Conservation (phyloP, 1,140 invertebrate species). For the Holotrichia oblita region DNA sequence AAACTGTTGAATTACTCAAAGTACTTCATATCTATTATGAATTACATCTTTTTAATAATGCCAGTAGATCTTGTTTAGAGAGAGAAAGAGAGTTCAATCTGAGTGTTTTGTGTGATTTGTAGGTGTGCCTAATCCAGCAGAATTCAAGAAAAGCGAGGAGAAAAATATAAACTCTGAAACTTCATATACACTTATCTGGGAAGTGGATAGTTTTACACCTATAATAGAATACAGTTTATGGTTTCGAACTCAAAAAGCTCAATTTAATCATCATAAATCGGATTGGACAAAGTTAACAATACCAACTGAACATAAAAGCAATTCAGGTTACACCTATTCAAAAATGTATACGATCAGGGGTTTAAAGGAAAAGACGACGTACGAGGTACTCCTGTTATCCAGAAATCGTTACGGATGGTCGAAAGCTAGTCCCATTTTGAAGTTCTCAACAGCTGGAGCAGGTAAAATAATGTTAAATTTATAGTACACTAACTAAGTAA, state of each 20-base stretch:
- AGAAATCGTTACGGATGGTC: conserved; percentile 79
- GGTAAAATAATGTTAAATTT: conserved; percentile 58
- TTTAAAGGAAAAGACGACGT: conserved; percentile 71
- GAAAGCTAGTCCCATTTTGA: conserved; percentile 69
- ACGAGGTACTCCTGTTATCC: conserved; percentile 75
- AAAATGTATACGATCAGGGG: conserved; percentile 74
- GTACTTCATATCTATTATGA: no score
- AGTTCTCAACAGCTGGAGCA: conserved; percentile 72
- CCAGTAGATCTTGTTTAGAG: no score
- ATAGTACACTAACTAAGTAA: not conserved
- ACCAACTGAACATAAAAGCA: conserved; percentile 69
- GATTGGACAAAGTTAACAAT: conserved; percentile 75
- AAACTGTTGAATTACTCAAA: no score
- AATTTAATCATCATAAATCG: conserved; percentile 58
- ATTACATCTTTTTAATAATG: no score
- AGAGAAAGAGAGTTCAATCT: no score
- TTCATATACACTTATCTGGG: conserved; percentile 77
- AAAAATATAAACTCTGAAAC: conserved; percentile 57
- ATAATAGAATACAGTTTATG: conserved; percentile 77
- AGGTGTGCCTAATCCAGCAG: conserved; percentile 69
- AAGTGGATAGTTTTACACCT: conserved; percentile 78
- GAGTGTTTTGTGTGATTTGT: no score
- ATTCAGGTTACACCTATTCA: conserved; percentile 70
- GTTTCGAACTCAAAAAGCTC: conserved; percentile 65
- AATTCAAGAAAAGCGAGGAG: conserved; percentile 67